These are phyloP conservation scores for Gymnopithys bicolor DNA, from an alignment of 2,797 vertebrate genomes.

Conservation along the genomic window DNA sequence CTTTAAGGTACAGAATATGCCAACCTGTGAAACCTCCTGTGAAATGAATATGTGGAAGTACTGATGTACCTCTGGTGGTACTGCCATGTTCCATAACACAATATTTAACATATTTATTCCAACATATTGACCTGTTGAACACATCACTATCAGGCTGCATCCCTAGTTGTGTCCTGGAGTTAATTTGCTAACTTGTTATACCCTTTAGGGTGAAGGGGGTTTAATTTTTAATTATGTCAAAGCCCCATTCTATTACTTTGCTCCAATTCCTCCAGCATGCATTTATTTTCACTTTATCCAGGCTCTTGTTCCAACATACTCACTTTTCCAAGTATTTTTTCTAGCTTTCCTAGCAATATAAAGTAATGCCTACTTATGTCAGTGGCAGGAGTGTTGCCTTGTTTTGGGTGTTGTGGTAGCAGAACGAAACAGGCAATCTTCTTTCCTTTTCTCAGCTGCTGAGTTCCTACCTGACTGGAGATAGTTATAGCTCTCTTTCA, in stretches of 20 bases:
- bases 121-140: background rate
- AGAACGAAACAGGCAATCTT: background rate
- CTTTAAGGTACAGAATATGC: background rate
- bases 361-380: background rate
- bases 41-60: background rate
- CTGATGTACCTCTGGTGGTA: background rate
- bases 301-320: background rate
- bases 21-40: background rate
- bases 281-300: background rate
- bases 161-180: background rate
- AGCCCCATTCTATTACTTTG: background rate
- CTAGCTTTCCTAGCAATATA: background rate
- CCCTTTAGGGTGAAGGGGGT: background rate
- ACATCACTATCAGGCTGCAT: rapidly evolving
- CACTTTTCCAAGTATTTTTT: background rate
- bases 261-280: background rate
- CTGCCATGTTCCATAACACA: background rate
- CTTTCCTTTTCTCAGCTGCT: background rate
- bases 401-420: background rate
- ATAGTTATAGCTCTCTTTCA: background rate
- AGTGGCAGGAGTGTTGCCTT: background rate
- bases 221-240: background rate
- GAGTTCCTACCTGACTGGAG: background rate
- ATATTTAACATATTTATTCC: background rate
- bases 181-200: background rate